Evolutionary conservation across 2,888 invertebrate genomes (phyloP), one percentile per base, ranked within the genome.

Genomic region (Andrena flavipes): DNA sequence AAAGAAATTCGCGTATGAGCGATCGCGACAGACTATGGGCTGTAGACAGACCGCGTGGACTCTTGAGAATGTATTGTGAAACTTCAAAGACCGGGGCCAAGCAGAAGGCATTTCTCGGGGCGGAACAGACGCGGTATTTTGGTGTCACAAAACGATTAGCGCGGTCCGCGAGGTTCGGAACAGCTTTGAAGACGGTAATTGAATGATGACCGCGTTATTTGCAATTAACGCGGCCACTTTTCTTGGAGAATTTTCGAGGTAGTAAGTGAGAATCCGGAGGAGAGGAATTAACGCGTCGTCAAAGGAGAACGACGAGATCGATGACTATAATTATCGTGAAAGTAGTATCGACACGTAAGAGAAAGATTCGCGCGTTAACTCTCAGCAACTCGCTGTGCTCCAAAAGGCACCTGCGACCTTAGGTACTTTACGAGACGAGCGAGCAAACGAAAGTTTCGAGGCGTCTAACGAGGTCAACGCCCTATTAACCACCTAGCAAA

Each of bases 1-100:
- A 23, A 23, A 33, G 20, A 63, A 68, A 54, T 77, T 68, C 42
- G 20, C 10, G 56, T 26, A 56, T 56, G 56, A 56, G 56, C 56
- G 60, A 60, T 60, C 29, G 60, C 13, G 60, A 29, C 29, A 30
- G 29, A 60, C 29, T 60, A 29, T 29, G 51, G 23, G 23, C 62
- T 33, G 49, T 16, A 33, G 63, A n/a, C 51, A 60, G 59, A 65
- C 29, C 29, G 26, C 56, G 56, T 26, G 56, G 56, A 56, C 56
- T 56, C 56, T 56, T 23, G 23, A 13, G 56, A 56, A 56, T 56
- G 56, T 56, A 56, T 56, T 56, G 56, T 56, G 56, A 56, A 56
- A 26, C 56, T 54, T 16, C 51, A 26, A 65, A 56, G 42, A 10
- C 5, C 26, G 42, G 56, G 23, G 26, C 10, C 26, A 33, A 65